Percentiles rank a stretch among this genome's conserved stretches.
phyloP scores from a whole-genome alignment of 2,888 invertebrate species.

The Drosophila mayaguana region DNA sequence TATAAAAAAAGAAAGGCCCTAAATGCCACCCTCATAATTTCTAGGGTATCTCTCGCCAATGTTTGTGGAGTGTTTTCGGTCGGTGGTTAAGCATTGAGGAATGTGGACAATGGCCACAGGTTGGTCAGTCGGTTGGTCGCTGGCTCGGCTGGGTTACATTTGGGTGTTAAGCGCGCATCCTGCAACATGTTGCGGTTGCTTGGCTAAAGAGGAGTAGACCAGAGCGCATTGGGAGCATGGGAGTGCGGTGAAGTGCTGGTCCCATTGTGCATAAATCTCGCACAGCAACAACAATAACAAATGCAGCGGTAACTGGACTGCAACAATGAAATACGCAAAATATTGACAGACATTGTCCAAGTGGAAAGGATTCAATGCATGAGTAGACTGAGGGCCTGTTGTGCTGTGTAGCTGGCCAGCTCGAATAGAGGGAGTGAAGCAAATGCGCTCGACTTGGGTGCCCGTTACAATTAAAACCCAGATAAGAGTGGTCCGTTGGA shows the following conservation, averaged over 20 bases:
- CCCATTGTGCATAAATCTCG: slow-evolving; percentile 65
- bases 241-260: slow-evolving; percentile 47
- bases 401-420: not conserved
- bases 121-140: slow-evolving; percentile 33
- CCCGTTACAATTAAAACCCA: slow-evolving; percentile 71
- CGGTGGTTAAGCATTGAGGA: slow-evolving; percentile 53
- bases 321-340: slow-evolving; percentile 80
- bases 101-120: slow-evolving; percentile 60
- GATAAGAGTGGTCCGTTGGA: slow-evolving; percentile 13
- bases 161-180: slow-evolving; percentile 61
- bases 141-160: slow-evolving; percentile 39
- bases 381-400: no score
- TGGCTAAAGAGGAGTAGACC: slow-evolving; percentile 4
- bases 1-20: no score
- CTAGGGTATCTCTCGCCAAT: slow-evolving; percentile 28
- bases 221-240: not conserved
- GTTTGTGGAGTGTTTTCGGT: slow-evolving; percentile 50
- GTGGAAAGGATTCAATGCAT: slow-evolving; percentile 13
- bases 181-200: slow-evolving; percentile 73
- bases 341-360: slow-evolving; percentile 69
- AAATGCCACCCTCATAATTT: no score
- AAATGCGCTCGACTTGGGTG: slow-evolving; percentile 70
- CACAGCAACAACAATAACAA: slow-evolving; percentile 48
- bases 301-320: slow-evolving; percentile 65
- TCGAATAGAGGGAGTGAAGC: not conserved